Conservation (phyloP, 2,113 vertebrate species). For the Passer domesticus region DNA sequence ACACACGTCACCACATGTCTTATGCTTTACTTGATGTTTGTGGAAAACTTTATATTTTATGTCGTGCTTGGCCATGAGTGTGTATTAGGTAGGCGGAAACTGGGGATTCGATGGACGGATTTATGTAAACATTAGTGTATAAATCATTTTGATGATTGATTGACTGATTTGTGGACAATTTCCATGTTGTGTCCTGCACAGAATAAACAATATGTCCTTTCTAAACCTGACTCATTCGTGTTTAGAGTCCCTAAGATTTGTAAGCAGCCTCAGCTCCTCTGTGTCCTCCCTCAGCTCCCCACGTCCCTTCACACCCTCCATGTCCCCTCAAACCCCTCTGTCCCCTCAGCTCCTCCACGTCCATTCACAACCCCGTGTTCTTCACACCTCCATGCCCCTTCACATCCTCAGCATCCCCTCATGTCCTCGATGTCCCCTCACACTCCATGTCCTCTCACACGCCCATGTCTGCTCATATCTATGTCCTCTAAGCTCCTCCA, state of each 20-base stretch:
- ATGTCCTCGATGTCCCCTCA: too few species aligned
- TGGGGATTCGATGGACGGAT: background rate
- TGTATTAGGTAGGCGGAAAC: background rate
- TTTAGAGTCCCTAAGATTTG: background rate
- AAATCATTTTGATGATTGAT: background rate
- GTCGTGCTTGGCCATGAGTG: background rate
- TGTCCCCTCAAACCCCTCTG: background rate
- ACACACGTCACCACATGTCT: background rate
- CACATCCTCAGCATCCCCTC: background rate
- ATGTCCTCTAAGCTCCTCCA: too few species aligned
- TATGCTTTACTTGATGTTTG: background rate
- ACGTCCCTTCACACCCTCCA: background rate
- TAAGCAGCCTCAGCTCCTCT: background rate
- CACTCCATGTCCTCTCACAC: too few species aligned
- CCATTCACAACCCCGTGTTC: background rate
- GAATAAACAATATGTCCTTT: background rate
- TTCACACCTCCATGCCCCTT: background rate
- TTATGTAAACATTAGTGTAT: background rate
- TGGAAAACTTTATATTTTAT: background rate
- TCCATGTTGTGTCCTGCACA: fast-evolving
- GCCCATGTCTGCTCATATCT: too few species aligned
- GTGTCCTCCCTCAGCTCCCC: background rate
- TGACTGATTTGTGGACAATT: background rate
- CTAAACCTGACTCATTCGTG: background rate
- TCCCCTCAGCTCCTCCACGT: background rate